phyloP scores from a whole-genome alignment of 1,140 invertebrate species.

The Plectrocnemia conspersa region DNA sequence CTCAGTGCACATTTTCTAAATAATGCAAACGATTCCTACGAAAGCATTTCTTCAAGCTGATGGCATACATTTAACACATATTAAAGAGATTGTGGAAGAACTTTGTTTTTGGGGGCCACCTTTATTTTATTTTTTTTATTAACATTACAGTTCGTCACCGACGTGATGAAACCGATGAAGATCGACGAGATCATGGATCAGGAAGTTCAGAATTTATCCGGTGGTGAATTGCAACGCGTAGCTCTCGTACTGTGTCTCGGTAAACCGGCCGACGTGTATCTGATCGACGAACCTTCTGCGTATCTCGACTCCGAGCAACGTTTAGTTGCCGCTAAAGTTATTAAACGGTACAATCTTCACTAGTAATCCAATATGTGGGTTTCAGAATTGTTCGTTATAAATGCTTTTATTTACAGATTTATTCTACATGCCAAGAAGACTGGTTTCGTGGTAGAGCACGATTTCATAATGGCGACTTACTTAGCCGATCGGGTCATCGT shows the following conservation, averaged over 20 bases:
- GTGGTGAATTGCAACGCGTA: slow-evolving; percentile 98
- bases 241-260: slow-evolving; percentile 94
- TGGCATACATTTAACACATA: too few relatives aligned
- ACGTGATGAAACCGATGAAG: slow-evolving; percentile 97
- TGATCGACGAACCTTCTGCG: slow-evolving; percentile 98
- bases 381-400: not conserved
- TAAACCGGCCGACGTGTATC: slow-evolving; percentile 97
- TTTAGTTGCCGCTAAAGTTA: slow-evolving; percentile 98
- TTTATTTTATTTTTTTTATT: slow-evolving; percentile 21
- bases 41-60: too few relatives aligned
- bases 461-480: slow-evolving; percentile 99
- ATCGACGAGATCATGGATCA: slow-evolving; percentile 99
- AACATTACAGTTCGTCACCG: slow-evolving; percentile 81
- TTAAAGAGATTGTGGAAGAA: too few relatives aligned
- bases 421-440: slow-evolving; percentile 99
- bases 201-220: slow-evolving; percentile 97
- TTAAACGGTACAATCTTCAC: slow-evolving; percentile 72
- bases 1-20: too few relatives aligned
- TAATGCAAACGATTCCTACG: too few relatives aligned
- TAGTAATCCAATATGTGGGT: not conserved
- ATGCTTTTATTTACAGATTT: slow-evolving; percentile 63
- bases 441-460: slow-evolving; percentile 99
- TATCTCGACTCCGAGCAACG: slow-evolving; percentile 99
- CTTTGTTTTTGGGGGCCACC: slow-evolving; percentile 15
- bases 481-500: slow-evolving; percentile 98